Percentiles rank a stretch among this genome's conserved stretches.
Evolutionary conservation across 2,113 vertebrate species (phyloP).

Genomic region (Cololabis saira): DNA sequence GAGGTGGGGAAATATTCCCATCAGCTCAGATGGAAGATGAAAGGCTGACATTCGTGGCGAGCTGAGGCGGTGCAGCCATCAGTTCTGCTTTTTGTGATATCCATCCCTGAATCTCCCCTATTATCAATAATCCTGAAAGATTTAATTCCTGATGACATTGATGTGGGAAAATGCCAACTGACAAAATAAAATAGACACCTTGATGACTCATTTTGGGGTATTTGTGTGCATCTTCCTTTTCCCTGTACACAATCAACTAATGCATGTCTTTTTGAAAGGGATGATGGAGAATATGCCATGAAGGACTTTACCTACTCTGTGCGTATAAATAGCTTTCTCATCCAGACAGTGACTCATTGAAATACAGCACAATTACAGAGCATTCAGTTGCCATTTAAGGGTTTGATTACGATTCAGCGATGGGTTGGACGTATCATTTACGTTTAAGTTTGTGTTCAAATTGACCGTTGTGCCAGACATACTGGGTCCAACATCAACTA

Average conservation of each 20-base stretch:
- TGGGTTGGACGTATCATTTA: constrained; percentile 14
- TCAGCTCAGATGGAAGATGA: constrained; percentile 59
- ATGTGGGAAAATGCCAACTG: not conserved
- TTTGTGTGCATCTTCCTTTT: not conserved
- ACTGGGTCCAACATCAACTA: constrained; percentile 9
- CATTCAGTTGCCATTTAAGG: not conserved
- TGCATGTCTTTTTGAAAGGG: not conserved
- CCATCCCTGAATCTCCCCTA: constrained; percentile 23
- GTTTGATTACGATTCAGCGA: constrained; percentile 16
- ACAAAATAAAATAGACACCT: not conserved
- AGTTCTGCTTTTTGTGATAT: constrained; percentile 30
- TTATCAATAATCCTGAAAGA: constrained; percentile 5
- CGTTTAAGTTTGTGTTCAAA: constrained; percentile 14
- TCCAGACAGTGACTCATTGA: constrained; percentile 37
- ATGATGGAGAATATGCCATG: constrained; percentile 4
- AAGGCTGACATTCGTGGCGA: constrained; percentile 37
- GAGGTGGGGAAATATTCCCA: constrained; percentile 47
- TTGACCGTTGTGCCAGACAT: constrained; percentile 19
- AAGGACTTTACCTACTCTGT: not conserved
- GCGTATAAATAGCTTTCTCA: not conserved
- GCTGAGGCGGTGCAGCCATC: not conserved
- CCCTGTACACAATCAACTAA: constrained; percentile 1
- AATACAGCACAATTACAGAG: constrained; percentile 21
- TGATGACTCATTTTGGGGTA: not conserved
- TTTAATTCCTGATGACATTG: constrained; percentile 25